Percentiles rank a stretch among this genome's conserved stretches.
phyloP scores from a whole-genome alignment of 2,888 invertebrate genomes.

The Cataglyphis altisquamis region DNA sequence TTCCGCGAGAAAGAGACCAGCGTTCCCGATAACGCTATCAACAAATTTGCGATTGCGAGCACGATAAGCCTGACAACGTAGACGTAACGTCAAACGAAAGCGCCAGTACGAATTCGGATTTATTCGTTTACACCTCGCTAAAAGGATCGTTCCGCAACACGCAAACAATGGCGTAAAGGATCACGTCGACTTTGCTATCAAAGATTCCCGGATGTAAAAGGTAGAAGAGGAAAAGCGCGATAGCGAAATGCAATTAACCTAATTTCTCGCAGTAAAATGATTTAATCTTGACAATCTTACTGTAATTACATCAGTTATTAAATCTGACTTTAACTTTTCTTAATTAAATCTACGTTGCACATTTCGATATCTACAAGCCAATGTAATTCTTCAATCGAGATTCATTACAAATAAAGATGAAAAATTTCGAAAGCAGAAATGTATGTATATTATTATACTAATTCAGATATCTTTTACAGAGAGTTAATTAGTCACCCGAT shows the following conservation, averaged over 20 bases:
- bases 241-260: neutral
- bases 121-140: conserved; percentile 39
- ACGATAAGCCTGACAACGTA: conserved; percentile 54
- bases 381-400: neutral
- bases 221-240: neutral
- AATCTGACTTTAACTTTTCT: neutral
- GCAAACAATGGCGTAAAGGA: conserved; percentile 23
- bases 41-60: conserved; percentile 33
- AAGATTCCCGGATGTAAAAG: neutral
- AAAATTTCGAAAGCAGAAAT: neutral
- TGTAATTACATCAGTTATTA: conserved; percentile 22
- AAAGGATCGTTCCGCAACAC: conserved; percentile 1
- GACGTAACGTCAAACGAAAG: conserved; percentile 34
- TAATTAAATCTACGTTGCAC: neutral
- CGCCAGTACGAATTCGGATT: conserved; percentile 40
- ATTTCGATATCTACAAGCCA: neutral
- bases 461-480: neutral
- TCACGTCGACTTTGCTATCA: neutral
- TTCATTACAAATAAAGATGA: neutral
- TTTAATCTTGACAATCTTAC: neutral
- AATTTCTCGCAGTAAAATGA: conserved; percentile 6
- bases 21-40: conserved; percentile 55
- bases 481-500: neutral
- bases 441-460: neutral
- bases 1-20: conserved; percentile 2